Base-by-base conservation (phyloP, 2,888 invertebrate species). In the Lissocephala sabroskyi region DNA sequence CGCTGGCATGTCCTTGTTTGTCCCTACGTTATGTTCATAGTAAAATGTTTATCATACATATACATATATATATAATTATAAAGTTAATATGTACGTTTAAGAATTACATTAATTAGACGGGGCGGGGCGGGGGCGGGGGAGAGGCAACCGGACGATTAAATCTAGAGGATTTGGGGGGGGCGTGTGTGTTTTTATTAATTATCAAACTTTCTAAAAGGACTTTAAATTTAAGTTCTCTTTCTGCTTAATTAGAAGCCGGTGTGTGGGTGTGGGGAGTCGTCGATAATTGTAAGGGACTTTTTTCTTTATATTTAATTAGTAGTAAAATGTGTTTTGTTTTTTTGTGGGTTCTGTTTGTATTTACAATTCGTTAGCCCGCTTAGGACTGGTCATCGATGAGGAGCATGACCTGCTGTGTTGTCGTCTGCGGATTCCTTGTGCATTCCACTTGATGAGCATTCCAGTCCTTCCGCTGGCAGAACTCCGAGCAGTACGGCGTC, bases 381-480 rank as follows among this genome's bases (percentile, higher is more conserved):
- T 82, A 84, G 71, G 83, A 79, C 73, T 88, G 88, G 79, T 92
- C 92, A 84, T 94, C 94, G 11, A 94, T 94, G 60, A 94, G 92
- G 37, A 94, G 87, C 94, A 94, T 94, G 59, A 94, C 94, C 43
- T 93, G 92, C 84, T 92, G 92, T 87, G 64, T 91, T 87, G 64
- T 91, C 87, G 44, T 91, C 88, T 83, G 94, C 91, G 84, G 84
- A 77, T 80, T 89, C 52, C 92, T 87, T 32, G 93, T 90, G 80
- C 94, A 94, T 82, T 94, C 94, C 53, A 93, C 92, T 84, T 94
- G 94, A 84, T 92, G 95, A 30, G 91, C 89, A 11, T 89, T 90
- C 95, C 95, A 95, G 85, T 95, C 95, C 83, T 94, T 95, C 60
- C 94, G 89, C 85, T 95, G 95, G 84, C 95, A 95, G 85, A 93